Base-by-base conservation (phyloP, 2,113 vertebrate genomes). In the Seriola dumerili region DNA sequence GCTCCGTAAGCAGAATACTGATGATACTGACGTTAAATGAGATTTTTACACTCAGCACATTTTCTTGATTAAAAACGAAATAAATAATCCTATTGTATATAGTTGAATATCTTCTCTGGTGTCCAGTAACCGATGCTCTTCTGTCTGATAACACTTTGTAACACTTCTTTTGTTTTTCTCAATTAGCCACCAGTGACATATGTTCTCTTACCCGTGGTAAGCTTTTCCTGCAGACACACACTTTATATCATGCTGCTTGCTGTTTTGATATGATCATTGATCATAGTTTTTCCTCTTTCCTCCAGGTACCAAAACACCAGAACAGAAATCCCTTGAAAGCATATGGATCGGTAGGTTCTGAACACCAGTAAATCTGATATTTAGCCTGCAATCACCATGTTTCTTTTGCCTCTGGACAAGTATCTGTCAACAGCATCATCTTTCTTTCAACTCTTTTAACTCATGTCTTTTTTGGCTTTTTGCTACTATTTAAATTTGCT, bases 131-230 rank as follows among this genome's bases (percentile, higher is more conserved):
- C 46, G 38, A 65, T 44, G 48, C 3, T 29, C 8, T 34, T 46
- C 10, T n/a, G 10, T 66, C 14, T 36, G 4, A 50, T 36, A 40
- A 52, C 13, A 50, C 3, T 21, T n/a, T 46, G 10, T 78, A 52
- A 76, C 21, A 42, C 57, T 25, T 70, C 7, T 83, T 13, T 67
- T 80, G 23, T 83, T 62, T 58, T 69, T 67, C 9, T 63, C 52
- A 46, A 50, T 2, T 40, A 90, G 89, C 54, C 34, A 0, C 8
- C 4, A 64, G 1, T n/a, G 16, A 2, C n/a, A 55, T 36, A 10
- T 86, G 71, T 29, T 7, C 1, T 54, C 69, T 38, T 4, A 2
- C 1, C 52, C 17, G 0, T 1, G 59, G 89, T 90, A 76, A 86
- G 75, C 17, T 40, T 72, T 68, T 34, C 54, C 10, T 36, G 9